A percentile compares a stretch with the other conserved stretches of the same genome.
phyloP scores from a whole-genome alignment of 2,888 invertebrate genomes.

The Hirtodrosophila histrioides region DNA sequence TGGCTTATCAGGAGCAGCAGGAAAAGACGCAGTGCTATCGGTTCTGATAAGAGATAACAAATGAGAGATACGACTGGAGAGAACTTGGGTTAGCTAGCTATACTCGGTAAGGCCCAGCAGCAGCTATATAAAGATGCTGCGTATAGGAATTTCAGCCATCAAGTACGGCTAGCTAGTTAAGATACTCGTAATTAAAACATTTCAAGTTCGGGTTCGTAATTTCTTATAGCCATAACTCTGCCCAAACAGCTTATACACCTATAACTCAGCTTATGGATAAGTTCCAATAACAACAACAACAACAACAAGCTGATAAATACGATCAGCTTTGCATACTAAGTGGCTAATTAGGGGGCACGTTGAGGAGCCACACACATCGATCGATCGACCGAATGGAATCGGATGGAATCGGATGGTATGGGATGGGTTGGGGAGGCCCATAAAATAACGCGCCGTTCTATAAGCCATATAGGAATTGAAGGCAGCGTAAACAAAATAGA shows the following conservation, averaged over 20 bases:
- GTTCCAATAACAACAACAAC: slow-evolving; percentile 12
- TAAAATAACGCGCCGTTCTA: slow-evolving; percentile 50
- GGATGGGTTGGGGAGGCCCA: slow-evolving; percentile 38
- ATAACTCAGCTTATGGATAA: slow-evolving; percentile 51
- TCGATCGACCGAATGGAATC: slow-evolving; percentile 14
- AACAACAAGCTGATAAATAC: slow-evolving; percentile 39
- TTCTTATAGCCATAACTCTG: slow-evolving; percentile 39
- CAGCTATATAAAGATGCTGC: slow-evolving; percentile 63
- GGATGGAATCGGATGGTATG: slow-evolving; percentile 14
- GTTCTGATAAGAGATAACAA: slow-evolving; percentile 46
- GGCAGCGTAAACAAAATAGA: slow-evolving; percentile 56
- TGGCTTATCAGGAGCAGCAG: slow-evolving; percentile 6
- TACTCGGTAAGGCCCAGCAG: slow-evolving; percentile 11
- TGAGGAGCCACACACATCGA: slow-evolving; percentile 65
- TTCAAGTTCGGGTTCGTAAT: slow-evolving; percentile 30
- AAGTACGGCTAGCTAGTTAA: slow-evolving; percentile 43
- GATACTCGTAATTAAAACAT: slow-evolving; percentile 50
- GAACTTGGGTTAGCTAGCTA: slow-evolving; percentile 3
- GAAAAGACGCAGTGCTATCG: slow-evolving; percentile 66
- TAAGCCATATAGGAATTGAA: slow-evolving; percentile 41
- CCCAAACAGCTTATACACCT: slow-evolving; percentile 33
- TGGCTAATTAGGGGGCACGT: slow-evolving; percentile 67
- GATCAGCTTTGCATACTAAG: slow-evolving; percentile 67
- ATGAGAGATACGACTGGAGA: slow-evolving; percentile 20
- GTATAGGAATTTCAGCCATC: slow-evolving; percentile 28